Evolutionary conservation across 2,797 vertebrate genomes (phyloP), one percentile per base, ranked within the genome.

Genomic region (Antrozous pallidus): DNA sequence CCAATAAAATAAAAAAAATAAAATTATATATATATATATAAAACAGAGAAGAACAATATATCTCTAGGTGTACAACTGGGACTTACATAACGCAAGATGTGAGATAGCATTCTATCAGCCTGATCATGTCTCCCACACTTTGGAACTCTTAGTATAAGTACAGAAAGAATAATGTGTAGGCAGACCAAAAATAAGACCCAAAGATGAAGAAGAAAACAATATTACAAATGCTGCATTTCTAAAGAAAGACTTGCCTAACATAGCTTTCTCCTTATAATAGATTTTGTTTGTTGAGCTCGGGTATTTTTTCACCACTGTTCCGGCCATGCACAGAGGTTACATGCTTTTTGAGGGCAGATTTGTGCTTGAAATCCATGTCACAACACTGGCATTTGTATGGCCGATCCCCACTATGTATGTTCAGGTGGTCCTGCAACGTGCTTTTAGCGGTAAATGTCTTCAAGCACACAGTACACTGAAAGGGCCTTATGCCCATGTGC

Each of bases 351-450:
- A 98, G 98, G 90, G 98, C 98, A 51, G 98, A 98, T 83, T 98
- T 98, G 97, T 98, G 98, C 94, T 98, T 98, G 24, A 98, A 98
- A 97, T 98, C 98, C 98, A 98, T 98, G 96, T 98, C 98, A n/a
- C 98, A 98, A 85, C 98, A 98, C 26, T 98, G 98, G 70, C 98
- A 98, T 88, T 98, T 98, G 92, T 98, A 98, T 45, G 98, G 98
- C 51, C 98, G 97, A 96, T 98, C 98, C 1, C 98, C 98, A 0
- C 98, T 98, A 93, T 98, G 98, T 93, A 98, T 98, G 47, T 98
- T 98, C 58, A 98, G 96, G 93, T 98, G 98, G 93, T 98, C 98
- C 97, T 98, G 98, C 4, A 98, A 98, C 0, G 98, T 98, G 58
- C 98, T 98, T 93, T 98, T 98, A 79, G 98, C 98, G 0, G 98